Evolutionary conservation across 2,797 vertebrate species (phyloP).

Genomic region (Phrynocephalus guinanensis): DNA sequence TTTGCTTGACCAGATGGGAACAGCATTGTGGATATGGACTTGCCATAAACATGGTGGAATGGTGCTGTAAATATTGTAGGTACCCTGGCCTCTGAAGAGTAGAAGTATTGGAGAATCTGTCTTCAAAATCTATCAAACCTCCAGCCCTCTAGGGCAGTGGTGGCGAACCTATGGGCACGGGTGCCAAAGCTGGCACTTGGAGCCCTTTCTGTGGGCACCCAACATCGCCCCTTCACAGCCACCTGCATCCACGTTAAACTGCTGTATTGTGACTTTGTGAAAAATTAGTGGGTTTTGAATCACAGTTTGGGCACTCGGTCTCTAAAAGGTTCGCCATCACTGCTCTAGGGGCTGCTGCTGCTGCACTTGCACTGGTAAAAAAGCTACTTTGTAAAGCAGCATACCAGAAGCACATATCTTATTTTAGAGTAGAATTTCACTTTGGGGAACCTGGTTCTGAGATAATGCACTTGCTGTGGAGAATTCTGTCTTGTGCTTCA

Average conservation of each 20-base stretch:
- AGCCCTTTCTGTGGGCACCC: too few relatives aligned
- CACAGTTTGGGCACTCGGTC: too few relatives aligned
- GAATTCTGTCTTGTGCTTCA: neutral
- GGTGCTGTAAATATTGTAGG: neutral
- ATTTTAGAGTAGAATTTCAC: neutral
- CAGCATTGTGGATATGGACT: neutral
- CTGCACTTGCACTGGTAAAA: neutral
- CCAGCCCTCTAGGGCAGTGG: too few relatives aligned
- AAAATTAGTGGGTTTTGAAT: too few relatives aligned
- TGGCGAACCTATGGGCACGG: too few relatives aligned
- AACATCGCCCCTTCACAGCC: too few relatives aligned
- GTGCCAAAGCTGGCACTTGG: too few relatives aligned
- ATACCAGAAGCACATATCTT: neutral
- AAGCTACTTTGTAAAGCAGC: neutral
- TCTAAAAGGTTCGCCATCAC: too few relatives aligned
- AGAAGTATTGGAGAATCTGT: neutral
- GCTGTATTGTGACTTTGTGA: too few relatives aligned
- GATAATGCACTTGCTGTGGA: too few relatives aligned
- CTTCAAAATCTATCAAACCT: neutral
- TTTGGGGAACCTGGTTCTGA: neutral
- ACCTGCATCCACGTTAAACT: too few relatives aligned
- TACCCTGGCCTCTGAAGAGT: neutral
- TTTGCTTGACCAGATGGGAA: conserved; percentile 8
- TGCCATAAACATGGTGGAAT: neutral
- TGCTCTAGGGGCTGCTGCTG: neutral